A percentile compares a stretch with the other conserved stretches of the same genome.
These are phyloP conservation scores for Bradypus variegatus DNA, from an alignment of 2,797 vertebrate species.

Conservation along the genomic window DNA sequence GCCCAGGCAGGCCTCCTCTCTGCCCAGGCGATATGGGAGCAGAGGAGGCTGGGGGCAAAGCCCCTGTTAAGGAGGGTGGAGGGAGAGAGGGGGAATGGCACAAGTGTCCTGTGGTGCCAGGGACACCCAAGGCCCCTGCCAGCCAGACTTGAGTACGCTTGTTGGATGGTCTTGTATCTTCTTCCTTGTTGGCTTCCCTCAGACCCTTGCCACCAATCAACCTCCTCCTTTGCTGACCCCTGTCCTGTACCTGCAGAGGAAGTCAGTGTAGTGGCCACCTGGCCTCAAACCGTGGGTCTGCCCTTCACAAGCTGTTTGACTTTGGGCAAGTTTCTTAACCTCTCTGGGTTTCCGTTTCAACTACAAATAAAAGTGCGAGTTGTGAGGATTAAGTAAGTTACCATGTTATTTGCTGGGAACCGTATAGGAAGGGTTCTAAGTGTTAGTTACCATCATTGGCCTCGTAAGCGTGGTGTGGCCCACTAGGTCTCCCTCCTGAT, in stretches of 20 bases:
- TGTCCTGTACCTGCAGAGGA: neutral
- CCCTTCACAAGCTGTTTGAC: neutral
- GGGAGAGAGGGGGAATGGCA: neutral
- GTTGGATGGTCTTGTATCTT: neutral
- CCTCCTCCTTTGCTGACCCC: neutral
- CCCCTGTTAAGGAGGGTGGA: neutral
- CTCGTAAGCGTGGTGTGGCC: neutral
- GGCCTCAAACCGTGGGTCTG: neutral
- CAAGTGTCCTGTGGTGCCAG: neutral
- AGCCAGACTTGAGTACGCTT: neutral
- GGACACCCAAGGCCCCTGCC: neutral
- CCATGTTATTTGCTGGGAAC: neutral
- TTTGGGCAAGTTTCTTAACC: neutral
- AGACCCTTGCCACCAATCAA: neutral
- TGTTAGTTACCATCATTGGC: neutral
- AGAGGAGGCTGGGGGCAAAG: neutral
- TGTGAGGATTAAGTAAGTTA: neutral
- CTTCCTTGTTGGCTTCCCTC: neutral
- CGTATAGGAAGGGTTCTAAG: neutral
- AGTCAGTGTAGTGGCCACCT: neutral
- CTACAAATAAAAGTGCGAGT: neutral
- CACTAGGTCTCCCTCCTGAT: neutral
- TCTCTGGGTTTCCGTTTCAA: neutral
- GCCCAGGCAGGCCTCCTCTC: neutral
- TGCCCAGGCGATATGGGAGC: neutral